Evolutionary conservation across 2,888 invertebrate genomes (phyloP).

Genomic region (Megastigmus dorsalis): DNA sequence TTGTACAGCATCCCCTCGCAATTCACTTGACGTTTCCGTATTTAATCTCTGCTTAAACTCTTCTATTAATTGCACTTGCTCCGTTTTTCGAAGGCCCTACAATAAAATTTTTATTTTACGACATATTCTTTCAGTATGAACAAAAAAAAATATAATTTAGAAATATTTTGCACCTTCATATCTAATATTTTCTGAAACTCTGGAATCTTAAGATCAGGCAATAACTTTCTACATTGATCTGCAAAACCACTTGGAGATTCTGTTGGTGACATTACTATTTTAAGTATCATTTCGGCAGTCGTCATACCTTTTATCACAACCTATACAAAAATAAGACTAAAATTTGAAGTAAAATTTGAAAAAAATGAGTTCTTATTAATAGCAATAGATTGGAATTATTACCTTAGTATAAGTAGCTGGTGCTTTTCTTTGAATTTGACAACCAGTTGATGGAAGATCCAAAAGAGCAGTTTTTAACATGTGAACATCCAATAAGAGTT

Average conservation of each 20-base stretch:
- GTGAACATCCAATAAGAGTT: constrained; percentile 93
- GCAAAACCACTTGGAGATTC: constrained; percentile 88
- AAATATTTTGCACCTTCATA: constrained; percentile 83
- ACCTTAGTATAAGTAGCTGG: constrained; percentile 91
- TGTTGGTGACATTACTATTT: constrained; percentile 96
- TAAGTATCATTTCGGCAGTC: constrained; percentile 98
- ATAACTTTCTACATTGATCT: constrained; percentile 90
- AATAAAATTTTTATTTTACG: neutral
- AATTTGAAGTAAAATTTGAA: too few species aligned
- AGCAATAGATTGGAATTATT: too few species aligned
- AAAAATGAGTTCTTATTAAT: too few species aligned
- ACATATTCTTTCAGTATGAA: neutral
- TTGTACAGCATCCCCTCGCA: constrained; percentile 58
- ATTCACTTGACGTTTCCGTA: constrained; percentile 55
- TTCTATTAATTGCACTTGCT: constrained; percentile 78
- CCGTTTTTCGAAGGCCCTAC: constrained; percentile 72
- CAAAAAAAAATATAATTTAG: neutral
- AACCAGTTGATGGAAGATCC: constrained; percentile 95
- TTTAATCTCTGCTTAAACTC: constrained; percentile 75
- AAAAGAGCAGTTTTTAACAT: constrained; percentile 94
- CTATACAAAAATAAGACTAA: constrained; percentile 70
- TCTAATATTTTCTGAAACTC: constrained; percentile 97
- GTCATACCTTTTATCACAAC: constrained; percentile 93
- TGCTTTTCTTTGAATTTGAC: constrained; percentile 90
- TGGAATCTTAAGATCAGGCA: constrained; percentile 90